These are phyloP conservation scores for Dolichomitus sp. DNA, from an alignment of 2,888 invertebrate species.

Conservation along the genomic window DNA sequence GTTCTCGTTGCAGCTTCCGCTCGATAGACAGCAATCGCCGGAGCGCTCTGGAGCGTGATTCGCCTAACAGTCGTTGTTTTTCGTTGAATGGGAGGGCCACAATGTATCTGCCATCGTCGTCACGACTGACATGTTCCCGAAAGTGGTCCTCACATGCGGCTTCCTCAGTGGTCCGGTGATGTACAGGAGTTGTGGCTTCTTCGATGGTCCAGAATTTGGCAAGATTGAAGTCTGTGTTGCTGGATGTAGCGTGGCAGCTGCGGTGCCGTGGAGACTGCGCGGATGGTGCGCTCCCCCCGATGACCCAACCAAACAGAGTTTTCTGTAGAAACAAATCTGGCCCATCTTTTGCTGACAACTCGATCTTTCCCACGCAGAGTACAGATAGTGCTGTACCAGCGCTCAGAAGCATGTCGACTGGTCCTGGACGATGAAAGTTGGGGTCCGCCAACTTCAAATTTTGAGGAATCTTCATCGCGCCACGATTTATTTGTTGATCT, in stretches of 20 bases:
- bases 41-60: slow-evolving; percentile 8
- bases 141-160: slow-evolving; percentile 47
- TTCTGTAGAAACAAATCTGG: too few species aligned
- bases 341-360: too few species aligned
- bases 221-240: neutral
- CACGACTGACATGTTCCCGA: neutral
- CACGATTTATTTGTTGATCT: slow-evolving; percentile 48
- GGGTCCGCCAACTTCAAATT: slow-evolving; percentile 68
- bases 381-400: neutral
- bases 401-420: too few species aligned
- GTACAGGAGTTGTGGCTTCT: neutral
- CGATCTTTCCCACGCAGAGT: slow-evolving; percentile 2
- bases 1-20: neutral
- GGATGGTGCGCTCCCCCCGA: too few species aligned
- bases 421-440: neutral
- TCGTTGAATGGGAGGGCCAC: too few species aligned
- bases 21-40: neutral
- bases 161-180: slow-evolving; percentile 14
- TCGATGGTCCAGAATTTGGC: slow-evolving; percentile 1
- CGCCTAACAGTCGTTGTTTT: slow-evolving; percentile 7
- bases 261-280: neutral
- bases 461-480: slow-evolving; percentile 47
- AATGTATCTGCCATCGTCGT: slow-evolving; percentile 44
- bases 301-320: too few species aligned
- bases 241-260: neutral